phyloP scores from a whole-genome alignment of 2,888 invertebrate species.

The Argyresthia albistria region DNA sequence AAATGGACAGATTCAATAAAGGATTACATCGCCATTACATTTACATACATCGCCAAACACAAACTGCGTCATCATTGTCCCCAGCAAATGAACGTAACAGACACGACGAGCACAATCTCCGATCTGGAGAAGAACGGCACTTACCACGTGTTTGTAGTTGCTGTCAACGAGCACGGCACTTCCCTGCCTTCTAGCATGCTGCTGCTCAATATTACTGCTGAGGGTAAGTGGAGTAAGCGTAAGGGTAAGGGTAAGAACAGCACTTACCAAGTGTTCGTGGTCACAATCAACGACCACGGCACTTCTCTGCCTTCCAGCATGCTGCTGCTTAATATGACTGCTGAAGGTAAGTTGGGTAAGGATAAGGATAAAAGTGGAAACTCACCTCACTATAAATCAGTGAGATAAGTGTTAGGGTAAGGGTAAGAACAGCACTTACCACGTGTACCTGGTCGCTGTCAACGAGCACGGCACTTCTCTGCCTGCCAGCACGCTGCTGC shows the following conservation, averaged over 20 bases:
- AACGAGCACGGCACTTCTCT: constrained; percentile 86
- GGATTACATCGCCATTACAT: too few relatives aligned
- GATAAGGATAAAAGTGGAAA: too few relatives aligned
- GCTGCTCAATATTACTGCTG: constrained; percentile 77
- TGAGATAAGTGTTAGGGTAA: too few relatives aligned
- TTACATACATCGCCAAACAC: too few relatives aligned
- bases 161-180: constrained; percentile 82
- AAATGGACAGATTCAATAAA: too few relatives aligned
- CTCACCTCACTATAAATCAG: too few relatives aligned
- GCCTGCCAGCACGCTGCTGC: constrained; percentile 84
- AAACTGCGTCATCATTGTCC: constrained; percentile 11
- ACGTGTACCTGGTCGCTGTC: constrained; percentile 84
- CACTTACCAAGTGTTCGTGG: constrained; percentile 86
- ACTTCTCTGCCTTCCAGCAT: constrained; percentile 87
- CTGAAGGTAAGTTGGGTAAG: constrained; percentile 64
- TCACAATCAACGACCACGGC: constrained; percentile 83
- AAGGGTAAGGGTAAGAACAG: too few relatives aligned
- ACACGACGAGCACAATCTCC: constrained; percentile 72
- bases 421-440: constrained; percentile 80
- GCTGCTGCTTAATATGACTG: constrained; percentile 80
- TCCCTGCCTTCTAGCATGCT: constrained; percentile 88
- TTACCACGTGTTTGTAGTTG: constrained; percentile 87
- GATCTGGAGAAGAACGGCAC: constrained; percentile 77
- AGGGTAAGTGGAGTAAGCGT: constrained; percentile 58
- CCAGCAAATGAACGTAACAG: constrained; percentile 80